Conservation (phyloP, 1,140 invertebrate genomes). For the Stegodyphus dumicola region DNA sequence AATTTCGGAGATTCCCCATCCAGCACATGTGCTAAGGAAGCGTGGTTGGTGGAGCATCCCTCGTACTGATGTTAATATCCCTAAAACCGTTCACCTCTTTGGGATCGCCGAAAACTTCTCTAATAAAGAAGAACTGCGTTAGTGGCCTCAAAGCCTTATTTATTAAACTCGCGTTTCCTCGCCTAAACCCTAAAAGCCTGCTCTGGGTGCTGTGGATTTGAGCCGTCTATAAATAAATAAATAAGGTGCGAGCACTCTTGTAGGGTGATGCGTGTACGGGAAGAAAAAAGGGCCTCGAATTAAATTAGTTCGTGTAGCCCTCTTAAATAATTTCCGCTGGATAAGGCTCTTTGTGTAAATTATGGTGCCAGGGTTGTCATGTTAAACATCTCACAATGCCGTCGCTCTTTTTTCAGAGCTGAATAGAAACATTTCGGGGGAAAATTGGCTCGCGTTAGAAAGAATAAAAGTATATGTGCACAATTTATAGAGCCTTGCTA, state of each 20-base stretch:
- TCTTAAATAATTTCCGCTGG: conserved; percentile 44
- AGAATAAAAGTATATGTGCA: too few relatives aligned
- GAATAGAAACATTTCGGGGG: not conserved
- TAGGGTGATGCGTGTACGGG: not conserved
- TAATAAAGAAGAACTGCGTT: conserved; percentile 25
- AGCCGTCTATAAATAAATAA: not conserved
- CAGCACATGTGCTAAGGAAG: too few relatives aligned
- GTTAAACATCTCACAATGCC: conserved; percentile 12
- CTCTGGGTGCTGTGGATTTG: not conserved
- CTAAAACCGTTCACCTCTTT: conserved; percentile 30
- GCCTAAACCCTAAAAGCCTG: conserved; percentile 7
- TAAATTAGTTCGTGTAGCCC: conserved; percentile 24
- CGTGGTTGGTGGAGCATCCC: not conserved
- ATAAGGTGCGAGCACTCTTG: not conserved
- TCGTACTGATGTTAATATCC: conserved; percentile 18
- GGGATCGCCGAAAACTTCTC: not conserved
- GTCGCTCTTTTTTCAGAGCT: not conserved
- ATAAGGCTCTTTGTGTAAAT: conserved; percentile 38
- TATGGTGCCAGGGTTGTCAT: conserved; percentile 29
- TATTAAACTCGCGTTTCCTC: conserved; percentile 41
- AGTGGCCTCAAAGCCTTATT: conserved; percentile 47
- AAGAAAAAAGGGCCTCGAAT: conserved; percentile 4
- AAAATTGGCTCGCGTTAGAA: not conserved
- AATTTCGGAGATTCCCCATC: too few relatives aligned
- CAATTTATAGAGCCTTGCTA: too few relatives aligned